Conservation (phyloP, 2,113 vertebrate species). For the Amblyornis subalaris region DNA sequence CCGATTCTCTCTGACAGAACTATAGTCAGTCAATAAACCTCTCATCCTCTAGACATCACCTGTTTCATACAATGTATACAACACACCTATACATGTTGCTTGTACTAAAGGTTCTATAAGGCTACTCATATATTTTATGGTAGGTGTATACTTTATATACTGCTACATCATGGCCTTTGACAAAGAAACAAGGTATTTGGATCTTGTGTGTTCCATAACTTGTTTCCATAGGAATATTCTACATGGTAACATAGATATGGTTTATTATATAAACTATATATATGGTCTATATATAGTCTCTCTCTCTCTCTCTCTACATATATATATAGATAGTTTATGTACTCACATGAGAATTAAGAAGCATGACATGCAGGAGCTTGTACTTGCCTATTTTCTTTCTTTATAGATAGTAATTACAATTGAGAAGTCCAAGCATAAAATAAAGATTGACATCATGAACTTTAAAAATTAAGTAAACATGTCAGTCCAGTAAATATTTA, state of each 20-base stretch:
- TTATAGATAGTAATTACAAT: neutral
- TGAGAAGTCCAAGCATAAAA: neutral
- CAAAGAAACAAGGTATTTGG: neutral
- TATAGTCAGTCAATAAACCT: neutral
- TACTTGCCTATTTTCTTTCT: neutral
- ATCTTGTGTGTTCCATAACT: neutral
- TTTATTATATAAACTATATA: neutral
- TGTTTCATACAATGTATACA: neutral
- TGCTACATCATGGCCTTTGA: neutral
- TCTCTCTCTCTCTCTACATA: neutral
- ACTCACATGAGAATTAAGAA: neutral
- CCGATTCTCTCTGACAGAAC: neutral
- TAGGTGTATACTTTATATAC: neutral
- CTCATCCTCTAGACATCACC: neutral
- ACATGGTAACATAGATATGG: neutral
- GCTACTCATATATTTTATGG: neutral
- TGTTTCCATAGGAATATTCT: neutral
- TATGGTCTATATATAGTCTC: neutral
- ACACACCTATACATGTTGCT: neutral
- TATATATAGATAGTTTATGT: neutral
- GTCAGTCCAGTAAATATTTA: neutral
- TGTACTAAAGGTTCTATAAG: neutral
- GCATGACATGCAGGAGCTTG: neutral
- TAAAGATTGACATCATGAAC: accelerated
- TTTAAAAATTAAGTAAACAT: neutral